Percentiles rank a stretch among this genome's conserved stretches.
These are phyloP conservation scores for Adelosebastes latens DNA, from an alignment of 2,797 vertebrate species.

Conservation along the genomic window DNA sequence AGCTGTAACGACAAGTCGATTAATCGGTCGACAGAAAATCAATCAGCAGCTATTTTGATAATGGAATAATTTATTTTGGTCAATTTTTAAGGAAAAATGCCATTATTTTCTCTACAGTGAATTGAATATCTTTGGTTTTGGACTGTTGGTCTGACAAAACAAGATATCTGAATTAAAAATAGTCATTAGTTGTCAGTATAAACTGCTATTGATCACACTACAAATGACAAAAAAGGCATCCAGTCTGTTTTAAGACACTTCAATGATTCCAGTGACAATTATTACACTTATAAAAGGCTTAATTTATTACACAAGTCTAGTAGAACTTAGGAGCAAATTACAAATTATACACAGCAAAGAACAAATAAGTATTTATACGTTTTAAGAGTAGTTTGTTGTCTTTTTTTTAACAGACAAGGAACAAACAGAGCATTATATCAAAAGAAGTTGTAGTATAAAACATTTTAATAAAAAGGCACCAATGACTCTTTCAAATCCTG, in stretches of 20 bases:
- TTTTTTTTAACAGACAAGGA: neutral
- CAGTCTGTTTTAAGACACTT: neutral
- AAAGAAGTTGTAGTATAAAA: conserved; percentile 42
- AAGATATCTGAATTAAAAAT: neutral
- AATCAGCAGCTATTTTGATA: neutral
- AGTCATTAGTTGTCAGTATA: neutral
- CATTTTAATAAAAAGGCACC: conserved; percentile 46
- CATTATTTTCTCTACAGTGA: neutral
- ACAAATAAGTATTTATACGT: conserved; percentile 53
- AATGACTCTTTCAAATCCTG: conserved; percentile 13
- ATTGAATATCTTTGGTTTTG: neutral
- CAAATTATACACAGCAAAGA: conserved; percentile 56
- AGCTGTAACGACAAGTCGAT: neutral
- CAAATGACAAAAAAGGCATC: neutral
- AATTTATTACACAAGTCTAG: conserved; percentile 72
- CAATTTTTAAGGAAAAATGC: neutral
- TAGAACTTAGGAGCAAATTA: conserved; percentile 55
- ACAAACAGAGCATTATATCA: conserved; percentile 40
- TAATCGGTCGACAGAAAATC: neutral
- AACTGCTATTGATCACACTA: neutral
- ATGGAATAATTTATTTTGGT: neutral
- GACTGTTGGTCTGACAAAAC: neutral
- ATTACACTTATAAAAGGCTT: conserved; percentile 65
- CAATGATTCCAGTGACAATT: conserved; percentile 8
- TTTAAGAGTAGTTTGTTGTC: conserved; percentile 27